These are phyloP conservation scores for Chrysopa pallens DNA, from an alignment of 1,140 invertebrate species.

Conservation along the genomic window DNA sequence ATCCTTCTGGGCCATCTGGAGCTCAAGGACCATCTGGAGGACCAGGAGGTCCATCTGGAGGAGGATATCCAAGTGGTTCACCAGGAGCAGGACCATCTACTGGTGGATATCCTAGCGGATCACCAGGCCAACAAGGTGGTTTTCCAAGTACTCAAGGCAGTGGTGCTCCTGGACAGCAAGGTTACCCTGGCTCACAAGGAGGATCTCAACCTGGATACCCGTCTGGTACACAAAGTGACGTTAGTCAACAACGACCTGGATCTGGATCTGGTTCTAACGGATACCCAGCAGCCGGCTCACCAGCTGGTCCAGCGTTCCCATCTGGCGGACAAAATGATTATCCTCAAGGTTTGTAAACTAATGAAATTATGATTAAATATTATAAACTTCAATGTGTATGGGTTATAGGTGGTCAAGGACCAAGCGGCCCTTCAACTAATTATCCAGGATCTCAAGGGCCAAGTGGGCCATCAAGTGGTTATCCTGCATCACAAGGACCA, in stretches of 20 bases:
- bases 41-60: slow-evolving; percentile 6
- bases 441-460: slow-evolving; percentile 16
- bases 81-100: slow-evolving; percentile 9
- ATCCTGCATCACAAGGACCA: background rate
- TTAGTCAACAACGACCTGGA: too few relatives aligned
- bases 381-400: background rate
- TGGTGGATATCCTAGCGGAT: slow-evolving; percentile 16
- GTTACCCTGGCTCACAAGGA: slow-evolving; percentile 1
- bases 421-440: background rate
- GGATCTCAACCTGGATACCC: slow-evolving; percentile 5
- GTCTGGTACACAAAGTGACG: background rate
- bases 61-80: slow-evolving; percentile 3
- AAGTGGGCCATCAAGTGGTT: slow-evolving; percentile 20
- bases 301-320: background rate
- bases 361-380: too few relatives aligned
- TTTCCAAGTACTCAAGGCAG: background rate
- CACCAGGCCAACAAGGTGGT: background rate
- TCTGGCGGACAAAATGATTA: background rate
- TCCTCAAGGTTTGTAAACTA: too few relatives aligned
- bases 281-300: background rate
- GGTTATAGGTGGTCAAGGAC: background rate
- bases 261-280: too few relatives aligned
- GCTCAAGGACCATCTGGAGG: background rate
- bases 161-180: slow-evolving; percentile 1
- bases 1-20: background rate